These are phyloP conservation scores for Dastarcus helophoroides DNA, from an alignment of 2,888 invertebrate genomes.

Conservation along the genomic window DNA sequence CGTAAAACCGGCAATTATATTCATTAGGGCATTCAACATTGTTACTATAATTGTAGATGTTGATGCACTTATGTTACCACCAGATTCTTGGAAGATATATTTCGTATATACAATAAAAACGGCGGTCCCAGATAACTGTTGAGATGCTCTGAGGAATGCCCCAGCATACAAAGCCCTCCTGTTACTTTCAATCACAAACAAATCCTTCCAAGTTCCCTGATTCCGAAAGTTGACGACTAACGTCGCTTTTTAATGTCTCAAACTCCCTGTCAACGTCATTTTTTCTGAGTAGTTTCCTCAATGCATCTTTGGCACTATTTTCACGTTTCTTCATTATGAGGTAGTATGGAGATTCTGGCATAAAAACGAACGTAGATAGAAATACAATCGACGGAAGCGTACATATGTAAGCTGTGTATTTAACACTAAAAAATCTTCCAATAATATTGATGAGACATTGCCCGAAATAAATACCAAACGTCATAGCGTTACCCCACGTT, in stretches of 20 bases:
- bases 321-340: constrained; percentile 20
- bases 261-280: constrained; percentile 22
- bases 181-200: constrained; percentile 23
- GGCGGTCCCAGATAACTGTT: constrained; percentile 26
- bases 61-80: constrained; percentile 24
- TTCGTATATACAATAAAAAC: constrained; percentile 25
- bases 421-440: constrained; percentile 7
- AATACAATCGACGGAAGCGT: constrained; percentile 9
- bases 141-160: constrained; percentile 23
- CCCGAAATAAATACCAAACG: constrained; percentile 13
- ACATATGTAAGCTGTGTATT: constrained; percentile 12
- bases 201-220: constrained; percentile 25
- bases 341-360: constrained; percentile 46
- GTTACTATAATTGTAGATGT: constrained; percentile 25
- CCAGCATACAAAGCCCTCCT: constrained; percentile 24
- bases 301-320: constrained; percentile 20
- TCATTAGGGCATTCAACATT: constrained; percentile 14
- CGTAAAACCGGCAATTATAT: constrained; percentile 16
- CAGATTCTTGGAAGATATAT: constrained; percentile 28
- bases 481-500: too few species aligned
- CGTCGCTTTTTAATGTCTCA: constrained; percentile 19
- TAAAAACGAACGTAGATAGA: too few species aligned
- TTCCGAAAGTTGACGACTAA: constrained; percentile 27
- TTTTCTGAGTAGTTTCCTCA: constrained; percentile 20
- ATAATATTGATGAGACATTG: constrained; percentile 8